Percentiles rank a stretch among this genome's conserved stretches.
These are phyloP conservation scores for Thelaira solivaga DNA, from an alignment of 2,888 invertebrate genomes.

Conservation along the genomic window DNA sequence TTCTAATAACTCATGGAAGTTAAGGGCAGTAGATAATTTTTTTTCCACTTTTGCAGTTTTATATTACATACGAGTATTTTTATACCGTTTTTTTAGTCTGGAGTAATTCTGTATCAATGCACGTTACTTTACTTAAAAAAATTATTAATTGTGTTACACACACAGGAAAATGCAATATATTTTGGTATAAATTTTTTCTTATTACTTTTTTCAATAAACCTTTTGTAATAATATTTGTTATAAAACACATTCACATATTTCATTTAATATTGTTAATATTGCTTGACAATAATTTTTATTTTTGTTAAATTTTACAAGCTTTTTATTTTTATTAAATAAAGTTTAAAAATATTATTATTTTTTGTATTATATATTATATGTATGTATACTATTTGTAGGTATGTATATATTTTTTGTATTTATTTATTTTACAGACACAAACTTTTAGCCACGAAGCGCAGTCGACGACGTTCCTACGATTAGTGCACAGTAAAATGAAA, in stretches of 20 bases:
- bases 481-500: conserved; percentile 64
- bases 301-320: neutral
- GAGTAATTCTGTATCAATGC: neutral
- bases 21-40: conserved; percentile 54
- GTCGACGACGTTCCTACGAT: conserved; percentile 65
- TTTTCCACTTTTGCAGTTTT: conserved; percentile 13
- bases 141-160: neutral
- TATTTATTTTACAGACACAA: conserved; percentile 39
- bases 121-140: conserved; percentile 6
- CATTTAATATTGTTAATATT: neutral
- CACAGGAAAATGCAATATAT: conserved; percentile 45
- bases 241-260: conserved; percentile 41
- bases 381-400: conserved; percentile 15
- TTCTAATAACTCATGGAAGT: neutral
- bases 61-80: neutral
- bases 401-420: conserved; percentile 11
- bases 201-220: neutral
- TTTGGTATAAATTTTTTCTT: conserved; percentile 18
- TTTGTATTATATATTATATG: conserved; percentile 10
- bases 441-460: conserved; percentile 60
- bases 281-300: conserved; percentile 2
- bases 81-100: conserved; percentile 3
- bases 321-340: conserved; percentile 13
- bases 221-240: conserved; percentile 31
- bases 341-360: conserved; percentile 26